phyloP scores from a whole-genome alignment of 2,797 vertebrate species.

The Cirrhinus mrigala region DNA sequence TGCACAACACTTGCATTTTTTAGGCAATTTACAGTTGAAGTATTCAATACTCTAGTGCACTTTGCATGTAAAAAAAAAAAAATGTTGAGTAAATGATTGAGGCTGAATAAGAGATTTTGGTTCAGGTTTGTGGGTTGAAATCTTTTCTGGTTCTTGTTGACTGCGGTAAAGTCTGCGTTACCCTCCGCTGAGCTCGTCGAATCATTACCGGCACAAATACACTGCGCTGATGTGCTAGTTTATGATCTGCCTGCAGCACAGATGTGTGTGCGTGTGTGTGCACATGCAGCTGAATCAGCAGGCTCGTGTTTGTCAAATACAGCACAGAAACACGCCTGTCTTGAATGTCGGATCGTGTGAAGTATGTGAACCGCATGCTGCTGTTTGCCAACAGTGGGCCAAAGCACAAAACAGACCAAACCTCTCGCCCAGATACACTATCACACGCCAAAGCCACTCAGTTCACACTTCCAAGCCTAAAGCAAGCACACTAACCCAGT shows the following conservation, averaged over 20 bases:
- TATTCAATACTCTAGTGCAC: not conserved
- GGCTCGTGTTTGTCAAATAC: not conserved
- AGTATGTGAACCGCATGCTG: not conserved
- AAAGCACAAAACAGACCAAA: not conserved
- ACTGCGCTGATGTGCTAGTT: not conserved
- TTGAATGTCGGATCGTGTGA: not conserved
- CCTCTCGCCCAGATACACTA: not conserved
- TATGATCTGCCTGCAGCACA: constrained; percentile 6
- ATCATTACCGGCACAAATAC: not conserved
- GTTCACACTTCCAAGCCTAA: not conserved
- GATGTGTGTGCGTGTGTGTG: not conserved
- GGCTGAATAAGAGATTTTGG: not conserved
- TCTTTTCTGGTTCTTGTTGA: not conserved
- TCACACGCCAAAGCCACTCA: not conserved
- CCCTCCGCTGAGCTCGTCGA: not conserved
- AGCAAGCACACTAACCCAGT: constrained; percentile 5
- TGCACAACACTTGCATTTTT: not conserved
- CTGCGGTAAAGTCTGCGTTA: not conserved
- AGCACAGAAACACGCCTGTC: not conserved
- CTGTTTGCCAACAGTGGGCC: not conserved
- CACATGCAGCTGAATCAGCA: not conserved
- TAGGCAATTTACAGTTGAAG: not conserved
- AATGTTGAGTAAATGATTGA: not conserved
- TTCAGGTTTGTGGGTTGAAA: not conserved
- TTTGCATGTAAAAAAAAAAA: not conserved